Evolutionary conservation across 1,140 invertebrate species (phyloP), one percentile per base, ranked within the genome.

Genomic region (Babylonia areolata): DNA sequence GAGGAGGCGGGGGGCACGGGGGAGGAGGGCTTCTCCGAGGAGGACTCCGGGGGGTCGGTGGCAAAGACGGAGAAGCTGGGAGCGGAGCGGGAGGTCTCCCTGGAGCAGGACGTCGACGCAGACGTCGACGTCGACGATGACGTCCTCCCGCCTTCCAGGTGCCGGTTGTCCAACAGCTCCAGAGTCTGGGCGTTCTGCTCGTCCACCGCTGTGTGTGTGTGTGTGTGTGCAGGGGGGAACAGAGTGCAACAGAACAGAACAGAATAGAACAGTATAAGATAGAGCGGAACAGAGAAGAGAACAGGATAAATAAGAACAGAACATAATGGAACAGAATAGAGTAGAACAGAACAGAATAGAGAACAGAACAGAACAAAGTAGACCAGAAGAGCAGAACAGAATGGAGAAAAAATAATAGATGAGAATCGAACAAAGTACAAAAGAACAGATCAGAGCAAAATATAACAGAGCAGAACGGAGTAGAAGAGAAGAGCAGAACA

Each of bases 181-280:
- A 86, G 83, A 35, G 94, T 95, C 89, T 95, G 94, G 17, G 93
- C 94, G 91, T 95, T 95, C 88, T 95, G 95, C 89, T 95, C 95
- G 92, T 95, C 95, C 31, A 95, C 94, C 89, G 94, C 95, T 95
- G 83, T 17, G n/a, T 87, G 89, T 23, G n/a, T n/a, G n/a, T n/a
- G n/a, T n/a, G n/a, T n/a, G n/a, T n/a, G n/a, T n/a, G n/a, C n/a
- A n/a, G n/a, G n/a, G n/a, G n/a, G n/a, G n/a, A n/a, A n/a, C n/a
- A n/a, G n/a, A n/a, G n/a, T n/a, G n/a, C 79, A 46, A 78, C 85
- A 84, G 54, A 37, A 51, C 46, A 51, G 46, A 12, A 17, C 46
- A 51, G 9, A 17, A 51, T 51, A 17, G 46, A 3, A 51, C 46
- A 51, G 9, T 51, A 12, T 51, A 17, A 51, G 9, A 51, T 2